Evolutionary conservation across 2,888 invertebrate genomes (phyloP).

Genomic region (Lasius fuliginosus): DNA sequence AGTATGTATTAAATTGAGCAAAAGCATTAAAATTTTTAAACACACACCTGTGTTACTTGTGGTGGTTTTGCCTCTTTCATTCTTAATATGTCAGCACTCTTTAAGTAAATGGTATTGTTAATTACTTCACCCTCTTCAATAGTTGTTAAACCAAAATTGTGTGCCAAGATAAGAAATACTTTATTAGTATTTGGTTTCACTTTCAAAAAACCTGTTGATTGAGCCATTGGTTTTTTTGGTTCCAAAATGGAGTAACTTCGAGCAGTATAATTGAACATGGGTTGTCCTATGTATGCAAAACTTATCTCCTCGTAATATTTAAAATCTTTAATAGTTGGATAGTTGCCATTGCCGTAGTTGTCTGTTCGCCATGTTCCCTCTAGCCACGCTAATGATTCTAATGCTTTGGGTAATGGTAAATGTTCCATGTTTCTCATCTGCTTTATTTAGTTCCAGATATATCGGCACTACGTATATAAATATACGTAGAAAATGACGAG

Average conservation of each 20-base stretch:
- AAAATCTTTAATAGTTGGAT: conserved; percentile 88
- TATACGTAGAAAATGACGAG: background rate
- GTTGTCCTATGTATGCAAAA: conserved; percentile 89
- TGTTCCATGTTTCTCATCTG: conserved; percentile 71
- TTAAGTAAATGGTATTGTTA: conserved; percentile 84
- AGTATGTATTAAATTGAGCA: background rate
- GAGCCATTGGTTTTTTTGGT: conserved; percentile 88
- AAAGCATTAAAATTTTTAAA: conserved; percentile 12
- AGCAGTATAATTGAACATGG: conserved; percentile 88
- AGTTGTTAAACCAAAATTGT: conserved; percentile 89
- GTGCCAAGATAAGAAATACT: conserved; percentile 88
- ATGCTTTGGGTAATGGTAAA: conserved; percentile 86
- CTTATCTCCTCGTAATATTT: conserved; percentile 88
- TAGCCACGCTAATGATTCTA: conserved; percentile 88
- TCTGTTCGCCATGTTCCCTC: conserved; percentile 88
- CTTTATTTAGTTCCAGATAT: background rate
- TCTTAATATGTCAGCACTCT: conserved; percentile 86
- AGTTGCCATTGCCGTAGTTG: conserved; percentile 87
- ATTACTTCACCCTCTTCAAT: conserved; percentile 88
- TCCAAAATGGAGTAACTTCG: conserved; percentile 87
- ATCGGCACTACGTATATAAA: background rate
- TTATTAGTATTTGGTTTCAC: conserved; percentile 88
- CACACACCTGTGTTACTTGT: conserved; percentile 85
- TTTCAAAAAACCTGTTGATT: conserved; percentile 89
- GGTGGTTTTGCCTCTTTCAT: conserved; percentile 87